These are phyloP conservation scores for Chaetoderma sp. DNA, from an alignment of 2,888 invertebrate species.

Conservation along the genomic window DNA sequence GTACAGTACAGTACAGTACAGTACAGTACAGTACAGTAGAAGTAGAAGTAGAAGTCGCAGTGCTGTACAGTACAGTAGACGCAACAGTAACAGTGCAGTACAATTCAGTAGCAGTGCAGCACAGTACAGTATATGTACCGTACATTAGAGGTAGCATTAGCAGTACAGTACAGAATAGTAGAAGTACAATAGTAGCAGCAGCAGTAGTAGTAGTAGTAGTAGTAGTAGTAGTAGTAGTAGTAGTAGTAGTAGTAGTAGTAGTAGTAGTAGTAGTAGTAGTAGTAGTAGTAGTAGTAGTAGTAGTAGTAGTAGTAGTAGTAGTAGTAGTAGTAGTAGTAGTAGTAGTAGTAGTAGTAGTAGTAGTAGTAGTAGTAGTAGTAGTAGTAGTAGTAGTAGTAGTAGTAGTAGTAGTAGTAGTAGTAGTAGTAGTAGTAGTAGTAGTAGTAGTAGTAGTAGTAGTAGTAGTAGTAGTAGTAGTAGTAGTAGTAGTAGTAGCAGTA, in stretches of 20 bases:
- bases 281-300: neutral
- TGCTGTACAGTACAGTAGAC: too few relatives aligned
- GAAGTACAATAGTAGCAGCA: neutral
- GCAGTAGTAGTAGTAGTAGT: neutral
- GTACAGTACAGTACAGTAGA: too few relatives aligned
- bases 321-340: neutral
- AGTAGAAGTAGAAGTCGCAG: too few relatives aligned
- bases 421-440: constrained; percentile 9
- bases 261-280: neutral
- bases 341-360: neutral
- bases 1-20: too few relatives aligned
- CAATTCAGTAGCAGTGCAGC: too few relatives aligned
- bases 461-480: constrained; percentile 10
- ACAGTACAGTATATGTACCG: too few relatives aligned
- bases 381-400: constrained; percentile 11
- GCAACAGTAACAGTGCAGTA: too few relatives aligned
- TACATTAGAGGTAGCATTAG: neutral
- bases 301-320: neutral
- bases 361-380: too few relatives aligned
- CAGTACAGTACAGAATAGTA: neutral
- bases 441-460: constrained; percentile 11
- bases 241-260: neutral
- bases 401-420: constrained; percentile 11
- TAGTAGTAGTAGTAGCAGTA: neutral
- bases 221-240: neutral